Conservation (phyloP, 2,113 vertebrate species). For the Cranoglanis bouderius region DNA sequence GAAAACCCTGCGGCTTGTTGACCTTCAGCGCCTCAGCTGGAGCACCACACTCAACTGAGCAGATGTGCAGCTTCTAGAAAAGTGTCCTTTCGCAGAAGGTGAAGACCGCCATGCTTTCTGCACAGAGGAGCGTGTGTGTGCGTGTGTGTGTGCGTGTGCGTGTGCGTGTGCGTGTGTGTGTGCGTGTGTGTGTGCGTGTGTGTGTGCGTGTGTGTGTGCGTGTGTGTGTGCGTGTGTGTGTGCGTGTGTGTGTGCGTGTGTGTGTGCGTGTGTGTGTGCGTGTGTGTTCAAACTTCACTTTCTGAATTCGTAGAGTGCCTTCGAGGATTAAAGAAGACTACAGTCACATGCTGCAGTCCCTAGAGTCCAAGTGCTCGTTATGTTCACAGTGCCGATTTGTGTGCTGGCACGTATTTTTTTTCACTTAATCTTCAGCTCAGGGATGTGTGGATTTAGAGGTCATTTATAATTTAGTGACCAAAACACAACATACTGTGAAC, state of each 20-base stretch:
- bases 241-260: too few relatives aligned
- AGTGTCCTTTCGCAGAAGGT: not conserved
- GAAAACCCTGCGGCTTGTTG: not conserved
- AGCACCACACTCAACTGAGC: not conserved
- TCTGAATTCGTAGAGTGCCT: conserved; percentile 48
- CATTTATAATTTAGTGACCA: conserved; percentile 46
- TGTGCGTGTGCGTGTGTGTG: not conserved
- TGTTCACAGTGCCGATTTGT: conserved; percentile 37
- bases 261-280: not conserved
- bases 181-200: not conserved
- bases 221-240: not conserved
- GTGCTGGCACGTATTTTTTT: not conserved
- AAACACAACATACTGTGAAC: conserved; percentile 51
- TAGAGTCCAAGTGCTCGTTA: conserved; percentile 49
- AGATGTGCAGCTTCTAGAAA: not conserved
- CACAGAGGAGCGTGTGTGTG: not conserved
- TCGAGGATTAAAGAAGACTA: conserved; percentile 39
- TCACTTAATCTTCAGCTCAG: conserved; percentile 46
- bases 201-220: not conserved
- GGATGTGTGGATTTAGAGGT: conserved; percentile 38
- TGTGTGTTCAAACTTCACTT: conserved; percentile 12
- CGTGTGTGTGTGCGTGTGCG: not conserved
- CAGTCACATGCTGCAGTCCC: conserved; percentile 50
- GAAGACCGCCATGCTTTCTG: conserved; percentile 11
- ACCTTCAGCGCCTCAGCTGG: conserved; percentile 29